A percentile compares a stretch with the other conserved stretches of the same genome.
phyloP scores from a whole-genome alignment of 2,797 vertebrate genomes.

The Nothura maculosa region DNA sequence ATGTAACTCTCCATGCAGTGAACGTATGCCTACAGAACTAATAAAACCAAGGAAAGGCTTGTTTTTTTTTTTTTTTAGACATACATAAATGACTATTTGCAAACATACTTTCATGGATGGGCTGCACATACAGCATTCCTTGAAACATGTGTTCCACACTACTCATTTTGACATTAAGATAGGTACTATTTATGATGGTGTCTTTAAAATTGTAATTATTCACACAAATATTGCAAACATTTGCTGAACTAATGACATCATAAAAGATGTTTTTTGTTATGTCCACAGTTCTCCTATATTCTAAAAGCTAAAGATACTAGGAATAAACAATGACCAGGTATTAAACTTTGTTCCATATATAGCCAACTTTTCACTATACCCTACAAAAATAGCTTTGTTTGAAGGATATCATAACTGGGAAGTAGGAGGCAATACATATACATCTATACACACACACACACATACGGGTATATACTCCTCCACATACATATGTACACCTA shows the following conservation, averaged over 20 bases:
- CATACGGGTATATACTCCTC: neutral
- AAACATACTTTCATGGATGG: neutral
- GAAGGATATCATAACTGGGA: neutral
- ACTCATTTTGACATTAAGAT: neutral
- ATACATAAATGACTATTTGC: too few relatives aligned
- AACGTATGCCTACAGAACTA: fast-evolving
- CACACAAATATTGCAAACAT: neutral
- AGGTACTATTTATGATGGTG: neutral
- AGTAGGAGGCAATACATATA: neutral
- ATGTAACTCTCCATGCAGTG: neutral
- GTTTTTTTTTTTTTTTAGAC: too few relatives aligned
- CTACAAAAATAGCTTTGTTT: neutral
- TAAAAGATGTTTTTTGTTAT: neutral
- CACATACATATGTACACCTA: neutral
- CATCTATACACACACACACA: neutral
- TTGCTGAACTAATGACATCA: neutral
- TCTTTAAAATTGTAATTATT: neutral
- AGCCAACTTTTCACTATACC: conserved; percentile 1
- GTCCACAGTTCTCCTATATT: neutral
- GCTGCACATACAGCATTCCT: neutral
- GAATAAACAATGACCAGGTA: neutral
- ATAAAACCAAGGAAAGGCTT: neutral
- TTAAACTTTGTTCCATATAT: neutral
- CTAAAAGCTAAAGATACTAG: neutral
- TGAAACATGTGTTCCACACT: neutral